A percentile compares a stretch with the other conserved stretches of the same genome.
These are phyloP conservation scores for Byasa hedistus DNA, from an alignment of 2,888 invertebrate species.

Conservation along the genomic window DNA sequence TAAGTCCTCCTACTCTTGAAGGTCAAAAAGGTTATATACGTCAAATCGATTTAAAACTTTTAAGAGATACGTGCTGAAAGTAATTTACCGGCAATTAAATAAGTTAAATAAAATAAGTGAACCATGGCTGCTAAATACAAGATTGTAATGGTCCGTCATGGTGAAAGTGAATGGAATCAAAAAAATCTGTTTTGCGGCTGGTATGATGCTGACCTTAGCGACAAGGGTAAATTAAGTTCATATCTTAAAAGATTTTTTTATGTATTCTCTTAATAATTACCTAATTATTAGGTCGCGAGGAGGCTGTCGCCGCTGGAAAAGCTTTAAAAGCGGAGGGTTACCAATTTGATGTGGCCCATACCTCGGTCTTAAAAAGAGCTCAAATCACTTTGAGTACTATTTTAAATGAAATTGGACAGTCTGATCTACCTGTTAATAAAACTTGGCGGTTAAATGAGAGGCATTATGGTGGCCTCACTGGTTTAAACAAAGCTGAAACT, in stretches of 20 bases:
- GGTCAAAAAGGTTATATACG: slow-evolving; percentile 56
- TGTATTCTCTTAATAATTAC: slow-evolving; percentile 10
- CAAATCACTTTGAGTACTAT: slow-evolving; percentile 86
- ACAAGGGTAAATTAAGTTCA: slow-evolving; percentile 77
- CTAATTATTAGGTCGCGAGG: slow-evolving; percentile 78
- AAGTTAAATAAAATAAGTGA: slow-evolving; percentile 34
- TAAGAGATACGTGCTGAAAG: neutral
- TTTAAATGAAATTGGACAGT: slow-evolving; percentile 83
- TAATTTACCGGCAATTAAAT: slow-evolving; percentile 37
- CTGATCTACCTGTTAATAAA: slow-evolving; percentile 83
- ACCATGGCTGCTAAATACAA: slow-evolving; percentile 74
- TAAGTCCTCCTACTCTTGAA: slow-evolving; percentile 19
- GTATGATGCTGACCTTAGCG: slow-evolving; percentile 85
- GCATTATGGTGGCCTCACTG: slow-evolving; percentile 92
- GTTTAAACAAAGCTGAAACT: slow-evolving; percentile 91
- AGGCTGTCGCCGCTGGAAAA: slow-evolving; percentile 86
- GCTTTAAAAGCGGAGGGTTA: slow-evolving; percentile 85
- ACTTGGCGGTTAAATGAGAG: slow-evolving; percentile 93
- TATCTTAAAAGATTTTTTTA: neutral
- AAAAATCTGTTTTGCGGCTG: slow-evolving; percentile 87
- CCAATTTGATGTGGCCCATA: slow-evolving; percentile 89
- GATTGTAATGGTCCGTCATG: slow-evolving; percentile 87
- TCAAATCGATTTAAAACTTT: slow-evolving; percentile 38
- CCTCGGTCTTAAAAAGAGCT: slow-evolving; percentile 89
- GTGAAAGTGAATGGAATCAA: slow-evolving; percentile 88